Evolutionary conservation across 2,113 vertebrate species (phyloP).

Genomic region (Ondatra zibethicus): DNA sequence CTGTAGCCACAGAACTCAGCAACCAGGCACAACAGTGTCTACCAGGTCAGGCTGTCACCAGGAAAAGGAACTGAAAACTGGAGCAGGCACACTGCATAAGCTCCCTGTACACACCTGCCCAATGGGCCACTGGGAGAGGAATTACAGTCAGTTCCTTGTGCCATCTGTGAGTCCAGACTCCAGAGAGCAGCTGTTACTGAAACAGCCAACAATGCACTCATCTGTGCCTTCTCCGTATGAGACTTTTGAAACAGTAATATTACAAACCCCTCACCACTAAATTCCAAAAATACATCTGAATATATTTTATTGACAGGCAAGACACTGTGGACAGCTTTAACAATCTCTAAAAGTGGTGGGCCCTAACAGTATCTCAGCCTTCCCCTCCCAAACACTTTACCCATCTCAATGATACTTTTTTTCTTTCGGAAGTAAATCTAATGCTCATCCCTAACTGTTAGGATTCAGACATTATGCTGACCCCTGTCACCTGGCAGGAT

Average conservation of each 20-base stretch:
- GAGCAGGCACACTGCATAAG: not conserved
- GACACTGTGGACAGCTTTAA: not conserved
- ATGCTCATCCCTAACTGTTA: not conserved
- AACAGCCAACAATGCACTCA: not conserved
- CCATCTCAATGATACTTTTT: not conserved
- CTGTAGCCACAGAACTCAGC: not conserved
- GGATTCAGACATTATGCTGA: no score
- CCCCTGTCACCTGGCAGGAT: no score
- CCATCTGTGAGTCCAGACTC: conserved; percentile 18
- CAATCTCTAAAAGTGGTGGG: not conserved
- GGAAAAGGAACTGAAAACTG: not conserved
- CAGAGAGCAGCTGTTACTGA: not conserved
- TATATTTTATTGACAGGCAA: conserved; percentile 7
- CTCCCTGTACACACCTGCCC: not conserved
- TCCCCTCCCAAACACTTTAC: not conserved
- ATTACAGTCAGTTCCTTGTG: conserved; percentile 32
- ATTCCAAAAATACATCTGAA: conserved; percentile 42
- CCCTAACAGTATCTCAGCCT: not conserved
- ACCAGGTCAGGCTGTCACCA: conserved; percentile 40
- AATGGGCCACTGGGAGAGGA: not conserved
- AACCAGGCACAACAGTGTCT: conserved; percentile 39
- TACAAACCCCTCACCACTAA: conserved; percentile 57
- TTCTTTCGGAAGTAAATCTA: not conserved
- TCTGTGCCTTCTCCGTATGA: conserved; percentile 24
- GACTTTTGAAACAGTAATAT: not conserved